A percentile compares a stretch with the other conserved stretches of the same genome.
Evolutionary conservation across 2,113 vertebrate genomes (phyloP).

Genomic region (Oceanites oceanicus): DNA sequence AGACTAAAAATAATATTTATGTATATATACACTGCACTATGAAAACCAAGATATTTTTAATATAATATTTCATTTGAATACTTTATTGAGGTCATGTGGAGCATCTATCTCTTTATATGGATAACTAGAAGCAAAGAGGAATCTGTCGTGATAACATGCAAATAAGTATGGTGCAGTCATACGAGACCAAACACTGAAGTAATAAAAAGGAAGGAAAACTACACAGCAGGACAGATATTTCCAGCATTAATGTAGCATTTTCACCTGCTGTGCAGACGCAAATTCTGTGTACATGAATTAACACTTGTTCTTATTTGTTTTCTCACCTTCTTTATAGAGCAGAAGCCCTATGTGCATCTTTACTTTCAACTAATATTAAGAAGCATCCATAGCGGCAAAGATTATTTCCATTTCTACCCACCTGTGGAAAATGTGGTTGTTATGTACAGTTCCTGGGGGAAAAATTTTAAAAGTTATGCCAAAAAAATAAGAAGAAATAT

Average conservation of each 20-base stretch:
- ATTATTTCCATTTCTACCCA: constrained; percentile 12
- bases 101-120: constrained; percentile 15
- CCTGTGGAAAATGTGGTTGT: not conserved
- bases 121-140: constrained; percentile 7
- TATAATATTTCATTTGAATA: not conserved
- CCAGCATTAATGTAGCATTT: constrained; percentile 35
- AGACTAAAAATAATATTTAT: constrained; percentile 6
- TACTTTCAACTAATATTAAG: constrained; percentile 28
- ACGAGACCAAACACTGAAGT: constrained; percentile 20
- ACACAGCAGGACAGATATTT: constrained; percentile 45
- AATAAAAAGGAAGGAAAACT: constrained; percentile 55
- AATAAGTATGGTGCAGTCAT: constrained; percentile 43
- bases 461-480: not conserved
- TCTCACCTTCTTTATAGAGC: constrained; percentile 51
- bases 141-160: constrained; percentile 31
- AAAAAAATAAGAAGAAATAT: constrained; percentile 21
- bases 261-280: constrained; percentile 38
- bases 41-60: not conserved
- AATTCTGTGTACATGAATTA: constrained; percentile 47
- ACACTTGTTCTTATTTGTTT: constrained; percentile 64
- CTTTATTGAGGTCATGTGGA: not conserved
- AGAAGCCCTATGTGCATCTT: not conserved
- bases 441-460: not conserved
- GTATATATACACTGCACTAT: not conserved
- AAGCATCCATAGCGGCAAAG: constrained; percentile 8